Conservation (phyloP, 53 echinoderm and acorn worm genomes). For the Paracentrotus lividus region DNA sequence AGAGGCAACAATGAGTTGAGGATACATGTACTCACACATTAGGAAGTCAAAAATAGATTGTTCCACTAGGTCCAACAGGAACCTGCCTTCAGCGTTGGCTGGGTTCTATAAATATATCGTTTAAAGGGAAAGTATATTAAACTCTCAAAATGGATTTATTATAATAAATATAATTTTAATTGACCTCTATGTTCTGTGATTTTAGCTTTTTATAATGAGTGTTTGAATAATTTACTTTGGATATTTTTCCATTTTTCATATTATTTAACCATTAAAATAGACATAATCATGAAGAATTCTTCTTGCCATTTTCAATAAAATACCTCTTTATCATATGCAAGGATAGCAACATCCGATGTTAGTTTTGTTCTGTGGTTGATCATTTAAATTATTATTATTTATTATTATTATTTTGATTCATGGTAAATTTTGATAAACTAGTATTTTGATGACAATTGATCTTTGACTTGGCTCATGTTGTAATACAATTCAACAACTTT, state of each 20-base stretch:
- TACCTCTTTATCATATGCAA: too few relatives aligned
- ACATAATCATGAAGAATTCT: too few relatives aligned
- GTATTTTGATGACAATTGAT: background rate
- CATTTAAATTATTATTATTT: background rate
- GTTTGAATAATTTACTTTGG: too few relatives aligned
- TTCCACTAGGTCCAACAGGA: slow-evolving; percentile 88
- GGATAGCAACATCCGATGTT: background rate
- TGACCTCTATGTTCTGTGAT: too few relatives aligned
- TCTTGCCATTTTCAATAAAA: too few relatives aligned
- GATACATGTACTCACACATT: slow-evolving; percentile 80
- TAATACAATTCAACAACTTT: background rate
- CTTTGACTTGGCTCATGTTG: background rate
- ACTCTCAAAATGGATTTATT: too few relatives aligned
- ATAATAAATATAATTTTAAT: too few relatives aligned
- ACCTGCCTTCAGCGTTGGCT: slow-evolving; percentile 74
- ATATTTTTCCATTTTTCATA: too few relatives aligned
- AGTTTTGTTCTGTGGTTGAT: background rate
- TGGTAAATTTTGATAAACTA: background rate
- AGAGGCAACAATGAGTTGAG: background rate
- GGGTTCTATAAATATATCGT: slow-evolving; percentile 73
- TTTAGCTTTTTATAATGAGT: too few relatives aligned
- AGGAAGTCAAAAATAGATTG: slow-evolving; percentile 89
- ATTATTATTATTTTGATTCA: background rate
- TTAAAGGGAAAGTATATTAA: too few relatives aligned
- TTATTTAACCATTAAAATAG: too few relatives aligned